Evolutionary conservation across 2,113 vertebrate species (phyloP), one percentile per base, ranked within the genome.

Genomic region (Ptilonorhynchus violaceus): DNA sequence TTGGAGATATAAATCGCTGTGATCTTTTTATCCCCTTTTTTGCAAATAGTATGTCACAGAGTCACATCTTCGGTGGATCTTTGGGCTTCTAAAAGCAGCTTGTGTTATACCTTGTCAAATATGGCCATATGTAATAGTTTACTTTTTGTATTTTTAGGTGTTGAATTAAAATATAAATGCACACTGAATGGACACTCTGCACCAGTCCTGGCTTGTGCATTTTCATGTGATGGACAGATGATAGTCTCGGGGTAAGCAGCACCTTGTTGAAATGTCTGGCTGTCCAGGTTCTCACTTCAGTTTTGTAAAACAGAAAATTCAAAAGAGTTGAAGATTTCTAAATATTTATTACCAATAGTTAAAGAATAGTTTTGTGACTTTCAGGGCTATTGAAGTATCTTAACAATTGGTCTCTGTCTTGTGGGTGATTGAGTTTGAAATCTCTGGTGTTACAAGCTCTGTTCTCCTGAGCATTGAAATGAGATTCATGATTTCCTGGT

Each of bases 121-220:
- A 24, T 31, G 50, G 55, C 46, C 11, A 9, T 62, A 7, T 80
- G 58, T 69, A 53, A 37, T 93, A 11, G 74, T 47, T 62, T 69
- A 6, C 28, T 62, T 75, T 42, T 80, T 92, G 16, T 83, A 9
- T 52, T 76, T 96, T 93, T 95, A 99, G 99, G 95, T 88, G 97
- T 96, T 94, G 87, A 92, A 89, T 94, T 99, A 95, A 98, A 97
- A 96, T 96, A 97, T 72, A 98, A 98, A 72, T 98, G 97, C 89
- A 98, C 97, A 3, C 89, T 99, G 86, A 96, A 73, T 62, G 98
- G 97, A 59, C 99, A 99, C 91, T 96, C 97, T 35, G 98, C 98
- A 81, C 99, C 99, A 10, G 98, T 99, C 85, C 97, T 99, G 94
- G 98, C 98, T 47, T 99, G 99, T 96, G 98, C 98, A 11, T 99